Percentiles rank a stretch among this genome's conserved stretches.
These are phyloP conservation scores for Epicauta chinensis DNA, from an alignment of 1,140 invertebrate genomes.

Conservation along the genomic window DNA sequence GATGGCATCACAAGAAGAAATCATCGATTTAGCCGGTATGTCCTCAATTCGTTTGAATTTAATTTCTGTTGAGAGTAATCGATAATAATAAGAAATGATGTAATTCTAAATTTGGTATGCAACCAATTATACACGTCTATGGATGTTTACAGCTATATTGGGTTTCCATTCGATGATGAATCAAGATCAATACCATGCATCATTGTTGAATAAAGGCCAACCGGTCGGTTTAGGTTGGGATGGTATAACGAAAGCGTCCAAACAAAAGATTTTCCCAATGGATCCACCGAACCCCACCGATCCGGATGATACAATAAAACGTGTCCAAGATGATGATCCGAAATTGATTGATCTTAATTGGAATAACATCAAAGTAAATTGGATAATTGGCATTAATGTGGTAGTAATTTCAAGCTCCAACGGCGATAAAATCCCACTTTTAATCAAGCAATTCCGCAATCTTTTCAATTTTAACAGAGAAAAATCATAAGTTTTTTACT, in stretches of 20 bases:
- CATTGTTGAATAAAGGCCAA: constrained; percentile 84
- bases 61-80: constrained; percentile 1
- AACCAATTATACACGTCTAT: constrained; percentile 3
- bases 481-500: too few relatives aligned
- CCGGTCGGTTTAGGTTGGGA: constrained; percentile 82
- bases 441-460: too few relatives aligned
- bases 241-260: constrained; percentile 89
- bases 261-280: constrained; percentile 82
- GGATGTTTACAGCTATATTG: constrained; percentile 78
- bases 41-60: constrained; percentile 21
- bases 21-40: constrained; percentile 96
- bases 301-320: constrained; percentile 82
- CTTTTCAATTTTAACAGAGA: too few relatives aligned
- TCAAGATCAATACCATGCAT: constrained; percentile 98
- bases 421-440: too few relatives aligned
- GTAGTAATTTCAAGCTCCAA: too few relatives aligned
- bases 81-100: constrained; percentile 11
- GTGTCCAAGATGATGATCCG: constrained; percentile 82
- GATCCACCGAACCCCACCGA: constrained; percentile 94
- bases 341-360: constrained; percentile 86
- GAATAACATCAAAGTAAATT: constrained; percentile 90
- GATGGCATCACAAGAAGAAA: constrained; percentile 91
- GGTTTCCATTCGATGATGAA: constrained; percentile 99
- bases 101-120: constrained; percentile 2
- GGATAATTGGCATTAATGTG: too few relatives aligned